phyloP scores from a whole-genome alignment of 37 sponge, comb jelly and placozoan species.

The Geodia barretti region DNA sequence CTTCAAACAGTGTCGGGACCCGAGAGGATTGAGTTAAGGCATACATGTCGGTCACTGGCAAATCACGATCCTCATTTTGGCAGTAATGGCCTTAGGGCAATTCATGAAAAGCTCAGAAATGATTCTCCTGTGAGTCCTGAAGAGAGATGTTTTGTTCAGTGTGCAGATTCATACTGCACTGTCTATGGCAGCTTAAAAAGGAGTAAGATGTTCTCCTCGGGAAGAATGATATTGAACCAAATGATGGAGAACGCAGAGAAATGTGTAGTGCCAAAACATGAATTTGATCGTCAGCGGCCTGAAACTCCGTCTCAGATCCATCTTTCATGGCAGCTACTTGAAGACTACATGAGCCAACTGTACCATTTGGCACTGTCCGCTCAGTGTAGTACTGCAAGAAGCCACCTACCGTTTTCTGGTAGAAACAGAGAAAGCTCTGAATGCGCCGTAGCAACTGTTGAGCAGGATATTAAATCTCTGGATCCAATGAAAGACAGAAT shows the following conservation, averaged over 20 bases:
- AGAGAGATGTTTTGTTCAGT: neutral
- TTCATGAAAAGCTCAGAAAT: neutral
- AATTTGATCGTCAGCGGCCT: too few relatives aligned
- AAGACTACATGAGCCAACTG: constrained; percentile 23
- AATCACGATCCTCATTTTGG: too few relatives aligned
- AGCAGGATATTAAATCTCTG: neutral
- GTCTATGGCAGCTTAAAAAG: neutral
- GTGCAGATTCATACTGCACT: neutral
- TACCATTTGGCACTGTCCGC: neutral
- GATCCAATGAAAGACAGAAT: neutral
- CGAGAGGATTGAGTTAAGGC: neutral
- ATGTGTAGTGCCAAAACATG: neutral
- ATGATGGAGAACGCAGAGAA: neutral
- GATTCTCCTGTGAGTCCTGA: neutral
- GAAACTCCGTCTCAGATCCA: neutral
- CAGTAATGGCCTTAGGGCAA: too few relatives aligned
- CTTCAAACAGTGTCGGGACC: neutral
- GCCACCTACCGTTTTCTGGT: neutral
- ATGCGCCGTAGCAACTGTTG: neutral
- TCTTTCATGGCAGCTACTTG: constrained; percentile 27
- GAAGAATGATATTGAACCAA: neutral
- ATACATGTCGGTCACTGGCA: neutral
- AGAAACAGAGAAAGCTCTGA: neutral
- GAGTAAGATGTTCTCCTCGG: neutral
- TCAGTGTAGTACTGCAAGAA: neutral